Conservation (phyloP, 2,797 vertebrate species). For the Knipowitschia caucasica region DNA sequence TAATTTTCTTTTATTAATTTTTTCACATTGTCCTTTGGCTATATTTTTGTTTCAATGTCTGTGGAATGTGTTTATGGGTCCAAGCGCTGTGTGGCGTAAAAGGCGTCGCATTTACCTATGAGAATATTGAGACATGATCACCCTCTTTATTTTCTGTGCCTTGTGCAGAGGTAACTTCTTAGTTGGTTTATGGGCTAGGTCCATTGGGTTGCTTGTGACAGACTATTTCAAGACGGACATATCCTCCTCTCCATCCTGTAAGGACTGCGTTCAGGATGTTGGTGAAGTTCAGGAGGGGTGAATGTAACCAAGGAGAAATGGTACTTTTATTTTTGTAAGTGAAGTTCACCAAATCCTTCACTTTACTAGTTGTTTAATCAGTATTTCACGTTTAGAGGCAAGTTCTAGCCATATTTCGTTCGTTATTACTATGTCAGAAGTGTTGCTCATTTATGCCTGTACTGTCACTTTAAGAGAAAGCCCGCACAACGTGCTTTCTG, state of each 20-base stretch:
- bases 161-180: slow-evolving; percentile 11
- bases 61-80: neutral
- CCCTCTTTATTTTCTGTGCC: slow-evolving; percentile 10
- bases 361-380: too few relatives aligned
- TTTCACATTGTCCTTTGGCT: neutral
- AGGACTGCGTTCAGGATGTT: neutral
- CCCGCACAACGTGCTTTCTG: too few relatives aligned
- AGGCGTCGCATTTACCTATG: neutral
- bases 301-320: neutral
- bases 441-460: too few relatives aligned
- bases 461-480: too few relatives aligned
- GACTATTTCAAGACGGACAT: neutral
- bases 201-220: neutral
- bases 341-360: too few relatives aligned
- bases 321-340: neutral
- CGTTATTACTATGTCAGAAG: too few relatives aligned
- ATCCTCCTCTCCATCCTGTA: neutral
- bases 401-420: too few relatives aligned
- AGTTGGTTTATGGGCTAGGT: slow-evolving; percentile 11
- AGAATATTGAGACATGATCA: slow-evolving; percentile 5
- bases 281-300: slow-evolving; percentile 2
- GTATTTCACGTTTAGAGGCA: too few relatives aligned
- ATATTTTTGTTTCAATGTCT: neutral
- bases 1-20: neutral
- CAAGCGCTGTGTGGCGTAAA: neutral